Percentiles rank a stretch among this genome's conserved stretches.
phyloP scores from a whole-genome alignment of 2,888 invertebrate species.

The Eupithecia pulchellata region DNA sequence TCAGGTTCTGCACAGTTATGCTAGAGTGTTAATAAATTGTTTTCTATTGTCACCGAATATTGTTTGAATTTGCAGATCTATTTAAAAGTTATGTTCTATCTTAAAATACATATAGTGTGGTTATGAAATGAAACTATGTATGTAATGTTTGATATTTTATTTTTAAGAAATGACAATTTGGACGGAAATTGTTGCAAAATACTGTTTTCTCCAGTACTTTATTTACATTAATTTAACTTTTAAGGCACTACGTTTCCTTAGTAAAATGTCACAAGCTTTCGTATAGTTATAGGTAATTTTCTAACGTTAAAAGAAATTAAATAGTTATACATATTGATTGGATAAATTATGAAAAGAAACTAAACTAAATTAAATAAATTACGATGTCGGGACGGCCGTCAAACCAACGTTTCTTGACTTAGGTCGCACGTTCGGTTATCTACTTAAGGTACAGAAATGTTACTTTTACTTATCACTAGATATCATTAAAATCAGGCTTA shows the following conservation, averaged over 20 bases:
- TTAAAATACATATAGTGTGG: constrained; percentile 3
- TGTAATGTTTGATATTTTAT: constrained; percentile 39
- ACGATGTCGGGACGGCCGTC: constrained; percentile 85
- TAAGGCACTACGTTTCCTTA: constrained; percentile 70
- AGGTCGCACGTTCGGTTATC: constrained; percentile 84
- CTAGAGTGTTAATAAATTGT: constrained; percentile 1
- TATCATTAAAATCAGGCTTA: constrained; percentile 80
- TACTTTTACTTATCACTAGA: constrained; percentile 80
- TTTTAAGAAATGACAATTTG: constrained; percentile 78
- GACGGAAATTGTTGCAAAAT: constrained; percentile 62
- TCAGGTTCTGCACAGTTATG: constrained; percentile 19
- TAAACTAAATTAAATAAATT: constrained; percentile 83
- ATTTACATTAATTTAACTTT: constrained; percentile 57
- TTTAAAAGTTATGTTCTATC: background rate
- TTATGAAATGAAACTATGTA: constrained; percentile 36
- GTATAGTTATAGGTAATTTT: constrained; percentile 56
- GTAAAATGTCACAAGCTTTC: constrained; percentile 70
- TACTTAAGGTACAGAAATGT: constrained; percentile 84
- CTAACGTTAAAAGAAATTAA: constrained; percentile 73
- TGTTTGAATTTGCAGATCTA: background rate
- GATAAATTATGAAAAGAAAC: constrained; percentile 81
- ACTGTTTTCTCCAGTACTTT: constrained; percentile 56
- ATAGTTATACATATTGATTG: constrained; percentile 74
- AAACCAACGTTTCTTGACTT: constrained; percentile 84
- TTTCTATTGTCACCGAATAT: background rate